Conservation (phyloP, 2,888 invertebrate genomes). For the Andrena camellia region DNA sequence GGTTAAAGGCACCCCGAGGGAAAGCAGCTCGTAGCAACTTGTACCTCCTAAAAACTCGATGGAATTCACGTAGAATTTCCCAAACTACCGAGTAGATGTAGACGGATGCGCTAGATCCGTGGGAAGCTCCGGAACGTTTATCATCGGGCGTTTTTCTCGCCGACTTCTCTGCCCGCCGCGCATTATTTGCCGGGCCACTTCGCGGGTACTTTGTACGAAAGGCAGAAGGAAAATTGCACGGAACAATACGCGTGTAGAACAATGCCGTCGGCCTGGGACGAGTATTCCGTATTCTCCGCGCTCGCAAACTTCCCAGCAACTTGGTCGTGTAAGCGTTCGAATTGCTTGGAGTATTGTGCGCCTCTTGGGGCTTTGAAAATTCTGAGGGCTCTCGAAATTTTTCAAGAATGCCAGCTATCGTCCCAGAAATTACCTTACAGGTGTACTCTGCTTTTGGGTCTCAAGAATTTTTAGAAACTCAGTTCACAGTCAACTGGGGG, state of each 20-base stretch:
- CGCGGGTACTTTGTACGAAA: conserved; percentile 39
- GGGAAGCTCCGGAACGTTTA: background rate
- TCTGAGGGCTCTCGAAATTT: background rate
- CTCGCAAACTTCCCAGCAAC: conserved; percentile 19
- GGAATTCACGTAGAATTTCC: no score
- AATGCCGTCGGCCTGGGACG: conserved; percentile 30
- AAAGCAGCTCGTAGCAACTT: no score
- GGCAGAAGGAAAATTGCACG: conserved; percentile 30
- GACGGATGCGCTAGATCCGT: background rate
- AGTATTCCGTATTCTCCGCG: conserved; percentile 31
- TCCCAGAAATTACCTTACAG: no score
- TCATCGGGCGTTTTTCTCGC: conserved; percentile 20
- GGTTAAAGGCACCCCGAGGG: no score
- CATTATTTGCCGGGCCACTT: conserved; percentile 39
- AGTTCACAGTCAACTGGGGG: no score
- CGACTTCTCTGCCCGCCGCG: conserved; percentile 4
- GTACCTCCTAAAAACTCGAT: no score
- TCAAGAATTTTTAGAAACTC: no score
- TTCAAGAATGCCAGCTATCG: no score
- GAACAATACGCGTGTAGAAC: conserved; percentile 37
- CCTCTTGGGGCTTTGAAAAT: background rate
- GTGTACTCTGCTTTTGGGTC: background rate
- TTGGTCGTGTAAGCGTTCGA: conserved; percentile 3
- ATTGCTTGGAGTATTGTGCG: conserved; percentile 12
- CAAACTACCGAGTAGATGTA: no score